Percentiles rank a stretch among this genome's conserved stretches.
Evolutionary conservation across 2,113 vertebrate species (phyloP).

Genomic region (Alethe diademata): DNA sequence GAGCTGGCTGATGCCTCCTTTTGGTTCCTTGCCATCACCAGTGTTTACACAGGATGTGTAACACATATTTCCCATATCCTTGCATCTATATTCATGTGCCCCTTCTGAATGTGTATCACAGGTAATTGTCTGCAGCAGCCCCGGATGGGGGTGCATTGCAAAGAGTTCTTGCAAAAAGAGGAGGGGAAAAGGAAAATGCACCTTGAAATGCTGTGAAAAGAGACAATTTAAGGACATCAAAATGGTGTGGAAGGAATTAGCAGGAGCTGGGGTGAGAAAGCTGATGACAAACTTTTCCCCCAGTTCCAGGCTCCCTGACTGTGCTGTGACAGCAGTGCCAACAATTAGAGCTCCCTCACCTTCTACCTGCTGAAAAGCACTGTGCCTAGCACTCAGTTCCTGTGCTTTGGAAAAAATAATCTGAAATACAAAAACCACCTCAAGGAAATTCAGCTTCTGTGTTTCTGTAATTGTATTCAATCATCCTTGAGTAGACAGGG

Average conservation of each 20-base stretch:
- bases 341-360: neutral
- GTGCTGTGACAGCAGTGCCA: neutral
- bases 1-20: neutral
- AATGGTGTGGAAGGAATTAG: neutral
- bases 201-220: neutral
- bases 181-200: neutral
- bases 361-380: neutral
- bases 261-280: neutral
- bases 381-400: neutral
- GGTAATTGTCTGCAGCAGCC: neutral
- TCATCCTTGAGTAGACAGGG: neutral
- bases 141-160: neutral
- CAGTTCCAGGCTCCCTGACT: neutral
- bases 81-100: rapidly evolving
- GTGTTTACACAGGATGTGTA: neutral
- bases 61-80: too few species aligned
- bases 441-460: neutral
- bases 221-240: neutral
- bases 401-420: neutral
- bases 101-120: neutral
- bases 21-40: neutral
- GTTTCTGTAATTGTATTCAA: neutral
- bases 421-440: neutral
- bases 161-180: neutral
- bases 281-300: neutral